Evolutionary conservation across 2,113 vertebrate species (phyloP).

Genomic region (Rhinichthys klamathensis): DNA sequence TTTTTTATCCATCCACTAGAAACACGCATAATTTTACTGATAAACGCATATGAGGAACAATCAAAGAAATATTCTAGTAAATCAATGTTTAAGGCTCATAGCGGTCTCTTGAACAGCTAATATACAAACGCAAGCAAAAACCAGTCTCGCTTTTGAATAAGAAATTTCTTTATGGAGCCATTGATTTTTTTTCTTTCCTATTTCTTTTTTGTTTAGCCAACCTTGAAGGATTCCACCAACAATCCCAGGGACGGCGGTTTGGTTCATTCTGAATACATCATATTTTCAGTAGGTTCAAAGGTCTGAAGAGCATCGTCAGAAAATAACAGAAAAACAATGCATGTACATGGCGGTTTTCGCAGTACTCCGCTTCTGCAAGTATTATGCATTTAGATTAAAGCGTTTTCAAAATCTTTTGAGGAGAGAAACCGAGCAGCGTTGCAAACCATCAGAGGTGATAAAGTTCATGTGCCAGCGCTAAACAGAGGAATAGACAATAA

Average conservation of each 20-base stretch:
- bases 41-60: conserved; percentile 17
- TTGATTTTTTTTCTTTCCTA: neutral
- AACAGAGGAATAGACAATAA: conserved; percentile 40
- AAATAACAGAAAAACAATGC: conserved; percentile 18
- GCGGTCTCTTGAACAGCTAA: neutral
- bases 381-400: conserved; percentile 33
- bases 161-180: conserved; percentile 28
- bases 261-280: conserved; percentile 14
- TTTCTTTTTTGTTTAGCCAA: conserved; percentile 15
- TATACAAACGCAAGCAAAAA: conserved; percentile 3
- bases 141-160: conserved; percentile 26
- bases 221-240: conserved; percentile 15
- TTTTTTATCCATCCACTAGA: neutral
- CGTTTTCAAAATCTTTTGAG: neutral
- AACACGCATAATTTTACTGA: conserved; percentile 20
- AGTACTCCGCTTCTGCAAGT: neutral
- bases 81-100: conserved; percentile 17
- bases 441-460: neutral
- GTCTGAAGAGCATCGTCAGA: conserved; percentile 2
- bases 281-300: conserved; percentile 11
- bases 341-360: neutral
- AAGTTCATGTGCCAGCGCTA: neutral
- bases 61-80: conserved; percentile 1
- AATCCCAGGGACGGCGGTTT: conserved; percentile 9
- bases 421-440: neutral